Evolutionary conservation across 2,113 vertebrate genomes (phyloP).

Genomic region (Octodon degus): DNA sequence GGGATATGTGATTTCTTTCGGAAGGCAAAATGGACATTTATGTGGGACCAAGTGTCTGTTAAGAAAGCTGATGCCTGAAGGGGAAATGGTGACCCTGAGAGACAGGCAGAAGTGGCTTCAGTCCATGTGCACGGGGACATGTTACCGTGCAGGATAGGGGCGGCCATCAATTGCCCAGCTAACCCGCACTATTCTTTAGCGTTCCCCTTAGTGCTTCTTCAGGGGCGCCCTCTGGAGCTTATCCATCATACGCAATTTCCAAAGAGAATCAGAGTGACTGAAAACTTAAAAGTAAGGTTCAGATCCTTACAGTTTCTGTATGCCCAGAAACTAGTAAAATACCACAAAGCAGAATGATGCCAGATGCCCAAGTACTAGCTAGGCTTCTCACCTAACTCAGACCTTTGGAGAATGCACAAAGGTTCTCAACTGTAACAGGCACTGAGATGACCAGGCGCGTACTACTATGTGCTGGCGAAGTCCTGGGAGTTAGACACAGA

Average conservation of each 20-base stretch:
- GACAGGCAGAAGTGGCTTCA: not conserved
- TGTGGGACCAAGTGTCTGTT: not conserved
- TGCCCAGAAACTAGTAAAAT: not conserved
- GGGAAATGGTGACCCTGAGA: not conserved
- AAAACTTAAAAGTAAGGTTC: not conserved
- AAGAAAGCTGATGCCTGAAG: not conserved
- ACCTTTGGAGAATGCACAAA: not conserved
- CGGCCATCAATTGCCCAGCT: rapidly evolving
- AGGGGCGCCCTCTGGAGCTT: not conserved
- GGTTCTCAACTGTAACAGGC: not conserved
- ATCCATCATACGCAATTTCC: not conserved
- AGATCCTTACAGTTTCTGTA: not conserved
- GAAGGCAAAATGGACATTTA: not conserved
- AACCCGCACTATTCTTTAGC: not conserved
- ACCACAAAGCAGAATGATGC: not conserved
- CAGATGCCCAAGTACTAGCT: not conserved
- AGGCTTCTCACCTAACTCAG: not conserved
- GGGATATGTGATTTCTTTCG: not conserved
- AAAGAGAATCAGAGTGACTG: not conserved
- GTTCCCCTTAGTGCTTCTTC: not conserved
- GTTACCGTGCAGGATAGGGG: not conserved
- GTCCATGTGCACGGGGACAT: not conserved
- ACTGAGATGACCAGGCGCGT: not conserved
- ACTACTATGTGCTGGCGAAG: too few relatives aligned
- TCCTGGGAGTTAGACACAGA: too few relatives aligned